phyloP scores from a whole-genome alignment of 1,140 invertebrate species.

The Caenorhabditis tropicalis region DNA sequence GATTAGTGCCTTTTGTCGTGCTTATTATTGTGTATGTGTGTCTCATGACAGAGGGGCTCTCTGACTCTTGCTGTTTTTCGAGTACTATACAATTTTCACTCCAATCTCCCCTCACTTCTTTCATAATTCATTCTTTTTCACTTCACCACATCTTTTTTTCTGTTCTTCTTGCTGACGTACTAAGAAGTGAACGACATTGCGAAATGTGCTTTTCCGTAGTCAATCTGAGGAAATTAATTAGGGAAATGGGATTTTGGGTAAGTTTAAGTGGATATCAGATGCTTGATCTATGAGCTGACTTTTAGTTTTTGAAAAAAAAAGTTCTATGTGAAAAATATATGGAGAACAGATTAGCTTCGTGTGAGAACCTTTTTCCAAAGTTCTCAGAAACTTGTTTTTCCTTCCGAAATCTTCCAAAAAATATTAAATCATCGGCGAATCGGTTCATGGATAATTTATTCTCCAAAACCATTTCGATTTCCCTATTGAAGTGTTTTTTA shows the following conservation, averaged over 20 bases:
- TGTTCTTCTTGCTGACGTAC: not conserved
- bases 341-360: slow-evolving; percentile 13
- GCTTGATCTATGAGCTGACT: not conserved
- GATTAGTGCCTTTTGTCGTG: slow-evolving; percentile 35
- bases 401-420: too few relatives aligned
- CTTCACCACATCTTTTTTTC: not conserved
- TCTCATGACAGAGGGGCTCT: not conserved
- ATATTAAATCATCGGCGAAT: too few relatives aligned
- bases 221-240: not conserved
- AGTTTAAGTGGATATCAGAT: slow-evolving; percentile 27
- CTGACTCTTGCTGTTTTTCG: not conserved
- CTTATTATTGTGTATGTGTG: not conserved
- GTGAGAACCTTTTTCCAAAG: not conserved
- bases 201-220: too few relatives aligned
- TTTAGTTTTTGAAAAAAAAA: not conserved
- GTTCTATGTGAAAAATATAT: slow-evolving; percentile 22
- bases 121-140: not conserved
- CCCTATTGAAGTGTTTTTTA: not conserved
- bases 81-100: slow-evolving; percentile 26
- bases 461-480: too few relatives aligned
- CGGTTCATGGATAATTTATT: too few relatives aligned
- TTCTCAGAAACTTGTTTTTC: too few relatives aligned
- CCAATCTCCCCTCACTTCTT: not conserved
- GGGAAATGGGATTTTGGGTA: too few relatives aligned
- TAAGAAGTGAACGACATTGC: not conserved